Percentiles rank a stretch among this genome's conserved stretches.
phyloP scores from a whole-genome alignment of 2,113 vertebrate species.

The Pipra filicauda region DNA sequence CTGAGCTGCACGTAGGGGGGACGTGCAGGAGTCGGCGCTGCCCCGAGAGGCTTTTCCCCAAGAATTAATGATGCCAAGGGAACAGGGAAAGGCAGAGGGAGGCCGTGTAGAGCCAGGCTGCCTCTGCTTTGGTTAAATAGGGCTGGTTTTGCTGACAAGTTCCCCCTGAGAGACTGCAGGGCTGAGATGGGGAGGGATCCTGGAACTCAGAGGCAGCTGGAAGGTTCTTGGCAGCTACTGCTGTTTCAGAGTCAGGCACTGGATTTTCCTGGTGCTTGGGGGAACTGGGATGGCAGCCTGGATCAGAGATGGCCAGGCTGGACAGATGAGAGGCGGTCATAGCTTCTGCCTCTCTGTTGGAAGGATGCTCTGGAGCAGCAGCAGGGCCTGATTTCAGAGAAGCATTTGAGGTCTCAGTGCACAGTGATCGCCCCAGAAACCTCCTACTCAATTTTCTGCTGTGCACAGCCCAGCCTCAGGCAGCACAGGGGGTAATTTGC shows the following conservation, averaged over 20 bases:
- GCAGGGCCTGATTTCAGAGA: background rate
- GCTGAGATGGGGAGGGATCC: background rate
- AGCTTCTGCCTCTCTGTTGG: background rate
- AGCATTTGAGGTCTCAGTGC: background rate
- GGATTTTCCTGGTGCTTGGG: background rate
- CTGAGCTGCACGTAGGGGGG: background rate
- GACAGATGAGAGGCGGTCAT: background rate
- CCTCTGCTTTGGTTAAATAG: background rate
- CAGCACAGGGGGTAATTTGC: background rate
- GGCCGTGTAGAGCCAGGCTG: background rate
- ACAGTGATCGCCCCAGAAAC: background rate
- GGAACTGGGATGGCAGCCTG: background rate
- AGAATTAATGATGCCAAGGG: background rate
- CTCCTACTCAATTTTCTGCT: background rate
- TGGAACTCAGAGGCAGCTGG: background rate
- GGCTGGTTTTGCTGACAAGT: background rate
- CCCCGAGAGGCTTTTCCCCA: background rate
- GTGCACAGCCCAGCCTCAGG: background rate
- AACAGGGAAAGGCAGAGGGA: background rate
- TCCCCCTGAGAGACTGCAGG: background rate
- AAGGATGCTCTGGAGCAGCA: background rate
- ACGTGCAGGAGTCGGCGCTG: accelerated
- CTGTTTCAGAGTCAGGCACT: background rate
- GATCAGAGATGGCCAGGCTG: background rate
- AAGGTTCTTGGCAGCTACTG: background rate